Base-by-base conservation (phyloP, 2,113 vertebrate species). In the Oreochromis niloticus region DNA sequence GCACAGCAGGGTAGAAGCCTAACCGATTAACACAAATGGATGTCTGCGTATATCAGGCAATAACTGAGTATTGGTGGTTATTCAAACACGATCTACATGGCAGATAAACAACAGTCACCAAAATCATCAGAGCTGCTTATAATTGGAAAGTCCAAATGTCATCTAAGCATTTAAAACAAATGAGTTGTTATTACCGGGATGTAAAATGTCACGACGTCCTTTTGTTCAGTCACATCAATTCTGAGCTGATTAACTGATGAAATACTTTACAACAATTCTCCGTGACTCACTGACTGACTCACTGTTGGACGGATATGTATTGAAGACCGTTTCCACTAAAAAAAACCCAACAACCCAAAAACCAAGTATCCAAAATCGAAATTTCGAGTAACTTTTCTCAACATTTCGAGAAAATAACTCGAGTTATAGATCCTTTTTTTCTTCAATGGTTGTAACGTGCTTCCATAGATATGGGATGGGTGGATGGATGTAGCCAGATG, bases 41-140 rank as follows among this genome's bases (percentile, higher is more conserved):
- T 59, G 2, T 30, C 24, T 59, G 24, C 1, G 0, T 59, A 59
- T 9, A 59, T 59, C 24, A 59, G 1, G 7, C 24, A 16, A 59
- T 59, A 59, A 57, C 56, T 16, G 24, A 57, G 30, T 8, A 30
- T 57, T 57, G 13, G 24, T 57, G 7, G 56, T 8, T 57, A 57
- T 57, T 57, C 0, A 57, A 16, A 57, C 0, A 30, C 8, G 24
- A 8, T 30, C 24, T 8, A 30, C 7, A 0, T 16, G 1, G 24
- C 56, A 57, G 24, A 9, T 57, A 0, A 30, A 57, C 56, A 7
- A 30, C 27, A 57, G 55, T 1, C 0, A 57, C 55, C 55, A 57
- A 59, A 16, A 59, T 59, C 56, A 30, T 4, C 2, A 59, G 56
- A 59, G 56, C 56, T 30, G 56, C 7, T 59, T 59, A 16, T 59